Percentiles rank a stretch among this genome's conserved stretches.
phyloP scores from a whole-genome alignment of 2,888 invertebrate species.

The Andrena trimmerana region DNA sequence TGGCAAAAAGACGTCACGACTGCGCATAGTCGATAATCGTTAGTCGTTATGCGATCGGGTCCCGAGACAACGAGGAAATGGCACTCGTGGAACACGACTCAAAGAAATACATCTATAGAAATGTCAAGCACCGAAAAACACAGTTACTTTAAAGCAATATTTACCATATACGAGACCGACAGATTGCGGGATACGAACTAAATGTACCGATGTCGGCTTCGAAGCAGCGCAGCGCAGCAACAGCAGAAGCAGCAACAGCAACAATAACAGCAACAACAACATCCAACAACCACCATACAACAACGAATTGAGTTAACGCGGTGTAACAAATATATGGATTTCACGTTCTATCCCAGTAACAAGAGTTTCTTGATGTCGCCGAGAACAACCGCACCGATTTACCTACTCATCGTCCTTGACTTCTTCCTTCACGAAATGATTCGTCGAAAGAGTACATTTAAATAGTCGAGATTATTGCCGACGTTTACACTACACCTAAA shows the following conservation, averaged over 20 bases:
- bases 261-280: background rate
- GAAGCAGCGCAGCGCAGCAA: background rate
- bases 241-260: background rate
- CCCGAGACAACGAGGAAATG: background rate
- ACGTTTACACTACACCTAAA: background rate
- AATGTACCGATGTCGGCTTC: background rate
- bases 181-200: background rate
- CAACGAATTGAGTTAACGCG: conserved; percentile 12
- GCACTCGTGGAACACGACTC: background rate
- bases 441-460: background rate
- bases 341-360: conserved; percentile 27
- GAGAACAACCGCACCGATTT: conserved; percentile 7
- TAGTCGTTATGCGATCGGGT: background rate
- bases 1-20: background rate
- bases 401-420: background rate
- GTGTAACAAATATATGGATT: conserved; percentile 42
- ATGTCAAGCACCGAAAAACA: background rate
- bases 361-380: background rate
- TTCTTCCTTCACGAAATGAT: background rate
- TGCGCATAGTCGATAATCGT: background rate
- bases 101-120: background rate
- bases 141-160: background rate
- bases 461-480: background rate
- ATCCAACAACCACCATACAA: conserved; percentile 2
- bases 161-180: background rate